These are phyloP conservation scores for Polypedilum pembai DNA, from an alignment of 1,140 invertebrate genomes.

Conservation along the genomic window DNA sequence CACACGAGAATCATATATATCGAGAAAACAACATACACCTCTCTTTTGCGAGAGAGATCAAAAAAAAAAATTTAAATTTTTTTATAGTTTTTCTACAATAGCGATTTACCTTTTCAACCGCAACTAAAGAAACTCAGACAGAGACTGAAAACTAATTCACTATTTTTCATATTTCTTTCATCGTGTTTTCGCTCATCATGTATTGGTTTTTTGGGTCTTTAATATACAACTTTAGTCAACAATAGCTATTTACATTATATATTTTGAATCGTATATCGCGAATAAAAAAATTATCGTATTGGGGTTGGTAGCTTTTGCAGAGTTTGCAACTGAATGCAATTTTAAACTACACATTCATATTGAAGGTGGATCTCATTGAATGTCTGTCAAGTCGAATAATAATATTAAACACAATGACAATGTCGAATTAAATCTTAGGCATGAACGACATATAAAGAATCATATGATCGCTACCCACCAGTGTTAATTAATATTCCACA, in stretches of 20 bases:
- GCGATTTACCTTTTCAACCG: conserved; percentile 22
- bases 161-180: conserved; percentile 20
- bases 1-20: no score
- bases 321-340: background rate
- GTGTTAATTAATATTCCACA: no score
- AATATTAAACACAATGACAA: no score
- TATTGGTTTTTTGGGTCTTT: conserved; percentile 23
- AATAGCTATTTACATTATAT: background rate
- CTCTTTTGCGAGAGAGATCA: background rate
- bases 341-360: no score
- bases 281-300: background rate
- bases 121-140: conserved; percentile 24
- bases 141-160: conserved; percentile 24
- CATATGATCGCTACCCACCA: no score
- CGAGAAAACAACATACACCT: no score
- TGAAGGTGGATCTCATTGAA: no score
- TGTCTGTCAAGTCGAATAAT: no score
- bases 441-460: no score
- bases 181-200: background rate
- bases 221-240: background rate
- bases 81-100: background rate
- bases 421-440: no score
- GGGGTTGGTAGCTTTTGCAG: background rate
- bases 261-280: background rate
- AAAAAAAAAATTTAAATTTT: background rate